A percentile compares a stretch with the other conserved stretches of the same genome.
Evolutionary conservation across 2,888 invertebrate genomes (phyloP).

Genomic region (Parnassius glacialis): DNA sequence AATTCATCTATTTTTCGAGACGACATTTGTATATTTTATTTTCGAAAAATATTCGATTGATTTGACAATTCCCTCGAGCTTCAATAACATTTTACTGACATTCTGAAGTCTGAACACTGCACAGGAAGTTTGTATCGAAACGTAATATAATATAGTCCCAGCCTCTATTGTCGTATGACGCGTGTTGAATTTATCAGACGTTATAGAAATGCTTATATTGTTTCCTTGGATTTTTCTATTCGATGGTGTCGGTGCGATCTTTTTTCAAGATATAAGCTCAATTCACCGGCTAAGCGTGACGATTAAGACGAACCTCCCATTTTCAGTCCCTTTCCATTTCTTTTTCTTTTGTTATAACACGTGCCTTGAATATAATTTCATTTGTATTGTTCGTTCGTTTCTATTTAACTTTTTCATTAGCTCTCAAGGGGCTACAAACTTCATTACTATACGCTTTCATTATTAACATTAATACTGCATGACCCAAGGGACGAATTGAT

Average conservation of each 20-base stretch:
- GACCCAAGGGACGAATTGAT: too few relatives aligned
- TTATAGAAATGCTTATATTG: not conserved
- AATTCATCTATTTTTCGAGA: not conserved
- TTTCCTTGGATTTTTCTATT: too few relatives aligned
- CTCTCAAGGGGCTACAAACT: too few relatives aligned
- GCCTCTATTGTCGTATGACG: not conserved
- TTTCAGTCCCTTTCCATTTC: too few relatives aligned
- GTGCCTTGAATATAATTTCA: not conserved
- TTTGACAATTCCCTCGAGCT: not conserved
- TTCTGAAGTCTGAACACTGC: slow-evolving; percentile 1
- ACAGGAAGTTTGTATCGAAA: not conserved
- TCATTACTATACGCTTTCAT: too few relatives aligned
- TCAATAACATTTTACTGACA: slow-evolving; percentile 1
- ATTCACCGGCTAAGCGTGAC: too few relatives aligned
- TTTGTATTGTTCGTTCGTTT: too few relatives aligned
- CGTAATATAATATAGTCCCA: not conserved
- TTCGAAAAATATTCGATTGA: not conserved
- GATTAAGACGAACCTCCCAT: too few relatives aligned
- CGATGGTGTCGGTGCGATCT: too few relatives aligned
- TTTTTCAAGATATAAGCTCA: too few relatives aligned
- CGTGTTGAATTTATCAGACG: not conserved
- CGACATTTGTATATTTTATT: not conserved
- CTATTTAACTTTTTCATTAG: too few relatives aligned
- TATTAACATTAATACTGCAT: too few relatives aligned
- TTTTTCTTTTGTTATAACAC: not conserved